Evolutionary conservation across 2,113 vertebrate genomes (phyloP).

Genomic region (Elanoides forficatus): DNA sequence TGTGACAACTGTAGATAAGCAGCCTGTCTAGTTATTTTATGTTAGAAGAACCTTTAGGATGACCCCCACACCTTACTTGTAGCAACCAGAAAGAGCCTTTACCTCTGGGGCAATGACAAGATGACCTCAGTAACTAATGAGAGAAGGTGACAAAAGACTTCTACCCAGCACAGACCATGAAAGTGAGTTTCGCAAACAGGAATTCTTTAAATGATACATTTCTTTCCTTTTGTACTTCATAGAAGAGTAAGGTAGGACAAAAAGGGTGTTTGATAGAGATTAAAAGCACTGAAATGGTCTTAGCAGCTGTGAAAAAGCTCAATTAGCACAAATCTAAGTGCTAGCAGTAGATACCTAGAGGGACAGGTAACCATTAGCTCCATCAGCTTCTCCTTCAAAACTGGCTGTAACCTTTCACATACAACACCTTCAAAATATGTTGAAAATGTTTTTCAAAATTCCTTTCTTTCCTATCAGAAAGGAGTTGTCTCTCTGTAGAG

Average conservation of each 20-base stretch:
- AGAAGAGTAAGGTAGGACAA: neutral
- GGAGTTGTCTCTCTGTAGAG: neutral
- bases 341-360: neutral
- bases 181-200: neutral
- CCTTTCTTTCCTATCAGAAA: neutral
- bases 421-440: neutral
- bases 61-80: neutral
- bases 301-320: neutral
- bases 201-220: neutral
- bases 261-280: neutral
- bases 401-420: neutral
- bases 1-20: neutral
- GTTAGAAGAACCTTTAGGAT: neutral
- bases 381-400: neutral
- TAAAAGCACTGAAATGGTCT: neutral
- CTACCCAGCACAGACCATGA: neutral
- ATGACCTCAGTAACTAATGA: neutral
- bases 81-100: neutral
- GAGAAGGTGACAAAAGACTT: neutral
- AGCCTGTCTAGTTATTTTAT: neutral
- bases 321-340: neutral
- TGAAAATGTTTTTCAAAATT: neutral
- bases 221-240: neutral
- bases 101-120: neutral
- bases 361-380: neutral